Base-by-base conservation (phyloP, 2,888 invertebrate genomes). In the Yponomeuta cagnagella region DNA sequence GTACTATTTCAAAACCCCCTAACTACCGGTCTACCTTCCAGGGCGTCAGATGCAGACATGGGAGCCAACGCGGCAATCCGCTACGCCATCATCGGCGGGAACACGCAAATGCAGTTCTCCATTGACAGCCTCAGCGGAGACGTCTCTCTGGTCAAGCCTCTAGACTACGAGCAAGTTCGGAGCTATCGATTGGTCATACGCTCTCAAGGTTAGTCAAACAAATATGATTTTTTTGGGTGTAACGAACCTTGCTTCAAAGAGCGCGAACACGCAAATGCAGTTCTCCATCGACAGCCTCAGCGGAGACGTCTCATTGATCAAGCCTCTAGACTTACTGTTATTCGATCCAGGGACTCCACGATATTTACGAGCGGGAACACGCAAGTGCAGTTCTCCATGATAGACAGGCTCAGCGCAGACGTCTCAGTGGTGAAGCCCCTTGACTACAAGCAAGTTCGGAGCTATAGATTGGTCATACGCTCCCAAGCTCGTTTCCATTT, bases 1-100 rank as follows among this genome's bases (percentile, higher is more conserved):
- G 6, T 8, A 43, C 43, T 6, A 43, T 43, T 8, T 8, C 6
- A 43, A 43, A 43, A 8, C 6, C 6, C 6, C 43, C 6, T 43
- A 43, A 43, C 43, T 9, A 43, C 43, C 43, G 6, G 43, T 1
- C 43, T 43, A 5, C 9, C 43, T 8, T 33, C 52, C 81, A 95
- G 96, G 78, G 99, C 99, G 0, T 95, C 95, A 0, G 99, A 99
- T 85, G 96, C 96, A 0, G 99, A 99, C 86, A 95, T 96, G 70
- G 99, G 98, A 0, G 94, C 95, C 48, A 99, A 99, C 87, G 97
- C 98, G 2, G 97, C 97, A 0, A 96, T 99, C 71, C 94, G 98
- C 69, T 99, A 98, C 89, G 97, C 97, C 15, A 97, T 99, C 76
- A 98, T 98, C 76, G 98, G 98, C 10, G 98, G 99, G 37, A 98